Evolutionary conservation across 1,140 invertebrate species (phyloP).

Genomic region (Drepana arcuata): DNA sequence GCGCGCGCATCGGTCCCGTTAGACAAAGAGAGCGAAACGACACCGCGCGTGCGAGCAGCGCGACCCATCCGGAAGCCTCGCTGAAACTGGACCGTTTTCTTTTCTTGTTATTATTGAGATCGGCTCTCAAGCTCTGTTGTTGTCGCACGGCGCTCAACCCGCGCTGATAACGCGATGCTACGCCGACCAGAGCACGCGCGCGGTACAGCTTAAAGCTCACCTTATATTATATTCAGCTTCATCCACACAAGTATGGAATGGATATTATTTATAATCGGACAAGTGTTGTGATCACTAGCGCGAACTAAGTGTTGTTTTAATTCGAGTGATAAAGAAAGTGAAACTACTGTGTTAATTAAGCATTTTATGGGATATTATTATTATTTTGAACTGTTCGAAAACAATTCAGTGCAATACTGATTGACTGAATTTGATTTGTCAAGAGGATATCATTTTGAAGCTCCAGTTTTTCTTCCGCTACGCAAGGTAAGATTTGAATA

Average conservation of each 20-base stretch:
- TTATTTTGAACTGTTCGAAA: constrained; percentile 15
- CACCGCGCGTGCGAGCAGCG: constrained; percentile 37
- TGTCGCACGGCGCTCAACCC: constrained; percentile 61
- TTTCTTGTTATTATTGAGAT: constrained; percentile 72
- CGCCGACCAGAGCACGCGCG: constrained; percentile 57
- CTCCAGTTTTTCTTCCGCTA: no score
- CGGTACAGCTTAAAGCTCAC: constrained; percentile 50
- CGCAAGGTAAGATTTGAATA: no score
- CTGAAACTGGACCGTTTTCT: constrained; percentile 72
- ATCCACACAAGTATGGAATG: constrained; percentile 39
- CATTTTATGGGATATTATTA: constrained; percentile 22
- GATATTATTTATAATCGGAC: constrained; percentile 29
- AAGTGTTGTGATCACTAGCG: no score
- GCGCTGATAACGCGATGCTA: constrained; percentile 66
- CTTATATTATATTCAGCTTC: constrained; percentile 24
- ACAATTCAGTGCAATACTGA: constrained; percentile 12
- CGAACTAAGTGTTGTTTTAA: no score
- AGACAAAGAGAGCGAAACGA: constrained; percentile 50
- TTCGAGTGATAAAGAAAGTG: constrained; percentile 34
- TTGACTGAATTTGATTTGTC: no score
- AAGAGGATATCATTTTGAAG: no score
- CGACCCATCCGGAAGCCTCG: constrained; percentile 63
- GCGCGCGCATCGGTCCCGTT: constrained; percentile 51
- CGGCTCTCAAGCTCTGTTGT: constrained; percentile 67
- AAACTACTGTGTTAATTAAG: constrained; percentile 25